Evolutionary conservation across 2,888 invertebrate genomes (phyloP), one percentile per base, ranked within the genome.

Genomic region (Mesorhabditis sp.): DNA sequence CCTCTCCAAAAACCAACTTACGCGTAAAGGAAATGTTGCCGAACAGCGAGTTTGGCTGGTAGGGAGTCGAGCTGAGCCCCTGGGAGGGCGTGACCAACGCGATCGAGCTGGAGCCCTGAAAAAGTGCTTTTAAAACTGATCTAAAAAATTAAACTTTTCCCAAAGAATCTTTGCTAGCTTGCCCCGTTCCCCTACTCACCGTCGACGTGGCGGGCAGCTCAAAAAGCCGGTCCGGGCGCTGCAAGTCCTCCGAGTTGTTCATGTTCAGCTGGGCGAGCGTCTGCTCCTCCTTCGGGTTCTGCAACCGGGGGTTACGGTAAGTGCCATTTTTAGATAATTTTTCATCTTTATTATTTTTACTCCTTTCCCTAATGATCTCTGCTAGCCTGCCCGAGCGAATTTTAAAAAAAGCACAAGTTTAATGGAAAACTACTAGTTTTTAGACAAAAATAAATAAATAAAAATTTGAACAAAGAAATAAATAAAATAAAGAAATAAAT

Each of bases 191-290:
- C 28, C 28, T n/a, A 28, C 28, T 28, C 2, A 28, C 28, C 28
- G 28, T 28, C 28, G 28, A 28, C n/a, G 58, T 50, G 7, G 58
- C 7, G n/a, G 58, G 58, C 58, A 50, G 7, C 7, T 50, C 58
- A 2, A 50, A 50, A n/a, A 50, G 58, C n/a, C 58, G 58, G 2
- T 50, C 58, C 1, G 58, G 58, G 1, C 58, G 58, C 7, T 10
- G 10, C 58, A 50, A 50, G n/a, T 50, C 58, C 58, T 50, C 58
- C n/a, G 58, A 13, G 2, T n/a, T n/a, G 58, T 50, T 50, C 58
- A 50, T 50, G 58, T 50, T 50, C 58, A 50, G n/a, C n/a, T 50
- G 58, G 58, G 58, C 58, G 58, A 50, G 58, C n/a, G 58, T 50
- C n/a, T 50, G 58, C n/a, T 50, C 58, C 10, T 10, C 10, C n/a